These are phyloP conservation scores for Neoaliturus tenellus DNA, from an alignment of 2,888 invertebrate genomes.

Conservation along the genomic window DNA sequence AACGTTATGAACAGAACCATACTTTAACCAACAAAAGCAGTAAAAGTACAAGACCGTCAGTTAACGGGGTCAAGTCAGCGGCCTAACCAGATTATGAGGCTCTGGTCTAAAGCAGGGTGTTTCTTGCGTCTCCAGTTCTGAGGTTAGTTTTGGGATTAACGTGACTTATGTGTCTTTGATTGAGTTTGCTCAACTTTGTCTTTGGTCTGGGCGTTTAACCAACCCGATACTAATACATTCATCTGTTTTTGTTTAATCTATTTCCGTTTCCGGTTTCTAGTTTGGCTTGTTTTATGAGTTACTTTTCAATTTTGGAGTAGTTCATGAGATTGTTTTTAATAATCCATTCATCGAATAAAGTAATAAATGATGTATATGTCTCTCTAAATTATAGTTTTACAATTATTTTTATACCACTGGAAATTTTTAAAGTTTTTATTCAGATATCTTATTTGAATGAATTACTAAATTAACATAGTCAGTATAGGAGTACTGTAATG, in stretches of 20 bases:
- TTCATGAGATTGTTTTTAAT: no score
- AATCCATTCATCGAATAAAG: no score
- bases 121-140: slow-evolving; percentile 30
- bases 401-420: no score
- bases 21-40: no score
- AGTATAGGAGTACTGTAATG: no score
- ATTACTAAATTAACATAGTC: no score
- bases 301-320: no score
- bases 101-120: neutral
- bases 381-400: no score
- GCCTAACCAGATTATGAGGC: neutral
- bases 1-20: no score
- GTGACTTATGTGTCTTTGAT: slow-evolving; percentile 47
- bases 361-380: no score
- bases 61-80: neutral
- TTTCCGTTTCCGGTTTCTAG: neutral
- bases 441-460: no score
- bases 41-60: neutral
- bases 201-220: slow-evolving; percentile 16
- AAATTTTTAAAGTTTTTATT: no score
- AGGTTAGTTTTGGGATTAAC: slow-evolving; percentile 44
- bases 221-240: slow-evolving; percentile 17
- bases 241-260: slow-evolving; percentile 10
- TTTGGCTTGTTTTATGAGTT: neutral
- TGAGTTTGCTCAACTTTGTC: slow-evolving; percentile 24